phyloP scores from a whole-genome alignment of 1,140 invertebrate genomes.

The Ectropis grisescens region DNA sequence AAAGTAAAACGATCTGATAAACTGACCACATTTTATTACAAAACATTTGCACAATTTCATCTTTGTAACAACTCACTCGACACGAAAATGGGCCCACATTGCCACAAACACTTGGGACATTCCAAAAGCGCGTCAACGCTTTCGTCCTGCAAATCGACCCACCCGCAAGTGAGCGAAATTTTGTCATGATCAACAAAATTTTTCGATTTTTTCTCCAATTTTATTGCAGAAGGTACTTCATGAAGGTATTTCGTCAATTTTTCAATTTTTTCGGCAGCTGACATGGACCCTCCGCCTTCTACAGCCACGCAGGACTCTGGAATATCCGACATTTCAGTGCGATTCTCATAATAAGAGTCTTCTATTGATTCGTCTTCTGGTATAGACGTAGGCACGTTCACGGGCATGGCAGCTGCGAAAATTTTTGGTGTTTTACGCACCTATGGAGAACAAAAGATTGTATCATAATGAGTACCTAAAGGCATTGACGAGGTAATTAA shows the following conservation, averaged over 20 bases:
- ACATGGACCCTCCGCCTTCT: constrained; percentile 29
- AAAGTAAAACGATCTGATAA: too few species aligned
- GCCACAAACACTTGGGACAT: constrained; percentile 60
- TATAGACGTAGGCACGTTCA: constrained; percentile 14
- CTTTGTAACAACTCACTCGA: constrained; percentile 32
- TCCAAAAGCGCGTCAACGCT: constrained; percentile 7
- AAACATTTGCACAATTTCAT: constrained; percentile 24
- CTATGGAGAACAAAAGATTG: constrained; percentile 26
- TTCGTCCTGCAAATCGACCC: constrained; percentile 34
- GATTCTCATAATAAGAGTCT: constrained; percentile 35
- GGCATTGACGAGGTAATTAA: too few species aligned
- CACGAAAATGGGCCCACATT: constrained; percentile 52
- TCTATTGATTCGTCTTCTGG: constrained; percentile 19
- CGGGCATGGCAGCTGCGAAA: constrained; percentile 48
- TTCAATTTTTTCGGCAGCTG: constrained; percentile 56
- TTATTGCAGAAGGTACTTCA: too few species aligned
- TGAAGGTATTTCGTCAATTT: constrained; percentile 57
- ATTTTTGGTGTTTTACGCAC: constrained; percentile 55
- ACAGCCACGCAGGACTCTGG: constrained; percentile 16
- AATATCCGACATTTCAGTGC: constrained; percentile 32
- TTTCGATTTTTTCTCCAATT: constrained; percentile 44
- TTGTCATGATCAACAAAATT: constrained; percentile 10
- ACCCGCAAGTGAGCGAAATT: constrained; percentile 5
- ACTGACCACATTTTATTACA: constrained; percentile 1
- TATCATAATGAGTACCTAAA: too few species aligned